Percentiles rank a stretch among this genome's conserved stretches.
Conservation (phyloP, 1,140 invertebrate genomes). For the Cydia pomonella region DNA sequence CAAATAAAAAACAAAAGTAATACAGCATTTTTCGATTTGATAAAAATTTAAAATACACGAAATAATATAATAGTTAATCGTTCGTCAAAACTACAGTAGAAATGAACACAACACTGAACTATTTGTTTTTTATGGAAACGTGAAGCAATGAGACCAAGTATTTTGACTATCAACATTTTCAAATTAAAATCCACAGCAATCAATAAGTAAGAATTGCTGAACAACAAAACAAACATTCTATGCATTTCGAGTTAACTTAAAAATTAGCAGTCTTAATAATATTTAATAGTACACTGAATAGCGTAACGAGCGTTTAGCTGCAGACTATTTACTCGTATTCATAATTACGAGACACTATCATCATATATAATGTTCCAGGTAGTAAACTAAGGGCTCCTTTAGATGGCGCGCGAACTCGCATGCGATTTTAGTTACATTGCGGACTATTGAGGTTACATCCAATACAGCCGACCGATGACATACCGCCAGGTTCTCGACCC, state of each 20-base stretch:
- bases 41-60: not conserved
- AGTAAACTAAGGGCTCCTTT: too few species aligned
- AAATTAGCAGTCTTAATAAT: conserved; percentile 44
- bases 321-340: not conserved
- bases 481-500: too few species aligned
- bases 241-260: conserved; percentile 32
- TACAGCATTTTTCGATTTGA: not conserved
- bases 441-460: too few species aligned
- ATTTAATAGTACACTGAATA: conserved; percentile 8
- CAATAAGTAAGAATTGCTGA: not conserved
- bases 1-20: conserved; percentile 10
- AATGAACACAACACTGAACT: not conserved
- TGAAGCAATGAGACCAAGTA: conserved; percentile 4
- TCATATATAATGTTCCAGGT: not conserved
- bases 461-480: too few species aligned
- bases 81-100: not conserved
- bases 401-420: too few species aligned
- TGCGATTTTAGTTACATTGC: too few species aligned
- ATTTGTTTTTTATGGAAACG: not conserved
- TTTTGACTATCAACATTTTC: conserved; percentile 9
- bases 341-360: not conserved
- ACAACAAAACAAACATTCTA: conserved; percentile 6
- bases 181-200: conserved; percentile 8
- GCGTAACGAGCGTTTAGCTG: not conserved
- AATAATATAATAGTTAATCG: not conserved